Conservation (phyloP, 2,113 vertebrate species). For the Gambusia affinis region DNA sequence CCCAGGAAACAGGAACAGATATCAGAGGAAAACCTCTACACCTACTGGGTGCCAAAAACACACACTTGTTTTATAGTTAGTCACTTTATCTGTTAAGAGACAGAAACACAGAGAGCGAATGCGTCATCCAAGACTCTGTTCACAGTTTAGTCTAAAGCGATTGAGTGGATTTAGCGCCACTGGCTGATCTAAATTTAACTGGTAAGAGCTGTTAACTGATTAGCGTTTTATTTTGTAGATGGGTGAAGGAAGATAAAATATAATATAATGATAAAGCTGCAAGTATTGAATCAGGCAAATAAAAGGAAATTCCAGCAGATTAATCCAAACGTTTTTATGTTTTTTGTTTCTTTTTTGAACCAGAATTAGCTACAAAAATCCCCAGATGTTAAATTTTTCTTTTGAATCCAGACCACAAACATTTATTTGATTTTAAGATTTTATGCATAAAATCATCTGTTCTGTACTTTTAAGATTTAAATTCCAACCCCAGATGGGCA, state of each 20-base stretch:
- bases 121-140: not conserved
- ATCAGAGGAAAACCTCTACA: slow-evolving; percentile 12
- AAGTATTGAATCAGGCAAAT: slow-evolving; percentile 18
- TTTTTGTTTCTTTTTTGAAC: not conserved
- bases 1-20: slow-evolving; percentile 17
- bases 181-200: slow-evolving; percentile 8
- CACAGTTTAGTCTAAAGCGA: not conserved
- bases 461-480: not conserved
- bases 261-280: not conserved
- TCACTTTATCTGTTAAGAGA: not conserved
- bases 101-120: not conserved
- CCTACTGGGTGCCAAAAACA: not conserved
- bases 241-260: not conserved
- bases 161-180: not conserved
- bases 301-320: slow-evolving; percentile 28
- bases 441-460: not conserved
- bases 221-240: not conserved
- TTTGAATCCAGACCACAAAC: slow-evolving; percentile 8
- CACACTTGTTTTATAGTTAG: slow-evolving; percentile 6
- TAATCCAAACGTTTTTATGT: slow-evolving; percentile 40
- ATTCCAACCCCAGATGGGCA: not conserved
- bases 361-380: slow-evolving; percentile 51
- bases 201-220: slow-evolving; percentile 6
- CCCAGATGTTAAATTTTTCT: slow-evolving; percentile 22
- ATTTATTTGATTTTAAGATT: not conserved